A percentile compares a stretch with the other conserved stretches of the same genome.
Evolutionary conservation across 1,140 invertebrate species (phyloP).

Genomic region (Drosophila busckii): DNA sequence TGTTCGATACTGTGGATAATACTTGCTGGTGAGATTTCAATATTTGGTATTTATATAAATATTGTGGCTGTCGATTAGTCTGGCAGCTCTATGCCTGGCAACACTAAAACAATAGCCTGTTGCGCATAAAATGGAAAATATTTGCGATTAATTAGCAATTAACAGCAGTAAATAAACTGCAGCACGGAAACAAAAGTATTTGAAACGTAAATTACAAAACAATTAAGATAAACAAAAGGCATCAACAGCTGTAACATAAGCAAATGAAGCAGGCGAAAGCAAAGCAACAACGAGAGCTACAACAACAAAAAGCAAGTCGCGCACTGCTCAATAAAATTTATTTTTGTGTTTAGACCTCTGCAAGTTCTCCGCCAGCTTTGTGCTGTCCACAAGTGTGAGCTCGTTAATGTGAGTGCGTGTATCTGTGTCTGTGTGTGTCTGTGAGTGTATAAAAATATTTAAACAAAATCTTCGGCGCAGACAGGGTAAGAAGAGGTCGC

Average conservation of each 20-base stretch:
- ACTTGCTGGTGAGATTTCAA: too few relatives aligned
- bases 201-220: slow-evolving; percentile 34
- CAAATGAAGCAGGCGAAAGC: slow-evolving; percentile 42
- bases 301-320: slow-evolving; percentile 60
- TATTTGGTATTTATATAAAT: too few relatives aligned
- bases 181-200: slow-evolving; percentile 31
- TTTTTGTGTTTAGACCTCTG: slow-evolving; percentile 54
- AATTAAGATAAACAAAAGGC: slow-evolving; percentile 58
- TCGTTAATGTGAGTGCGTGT: slow-evolving; percentile 15
- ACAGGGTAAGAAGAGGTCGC: slow-evolving; percentile 17
- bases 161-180: slow-evolving; percentile 49
- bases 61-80: too few relatives aligned
- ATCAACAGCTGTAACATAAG: slow-evolving; percentile 36
- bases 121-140: slow-evolving; percentile 41
- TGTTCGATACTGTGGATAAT: too few relatives aligned
- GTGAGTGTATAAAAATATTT: slow-evolving; percentile 53
- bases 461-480: slow-evolving; percentile 61
- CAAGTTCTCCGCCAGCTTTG: neutral
- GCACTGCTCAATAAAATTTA: slow-evolving; percentile 55
- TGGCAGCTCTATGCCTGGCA: too few relatives aligned
- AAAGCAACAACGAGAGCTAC: slow-evolving; percentile 36
- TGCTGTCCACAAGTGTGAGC: neutral
- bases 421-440: slow-evolving; percentile 7
- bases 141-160: slow-evolving; percentile 51
- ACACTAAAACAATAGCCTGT: slow-evolving; percentile 29